Conservation (phyloP, 2,113 vertebrate genomes). For the Glaucomys volans region DNA sequence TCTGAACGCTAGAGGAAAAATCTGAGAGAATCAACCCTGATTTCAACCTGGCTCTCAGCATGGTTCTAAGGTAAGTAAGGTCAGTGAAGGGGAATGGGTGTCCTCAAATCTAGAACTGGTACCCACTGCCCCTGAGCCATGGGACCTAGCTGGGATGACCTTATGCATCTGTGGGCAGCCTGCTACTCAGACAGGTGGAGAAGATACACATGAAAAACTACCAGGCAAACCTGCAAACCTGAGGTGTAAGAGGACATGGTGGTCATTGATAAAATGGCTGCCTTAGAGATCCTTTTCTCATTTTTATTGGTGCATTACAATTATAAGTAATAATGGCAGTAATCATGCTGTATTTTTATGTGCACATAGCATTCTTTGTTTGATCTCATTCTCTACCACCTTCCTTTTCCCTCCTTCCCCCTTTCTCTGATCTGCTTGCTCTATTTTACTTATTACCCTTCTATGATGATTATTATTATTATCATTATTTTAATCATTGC, state of each 20-base stretch:
- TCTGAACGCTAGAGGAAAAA: not conserved
- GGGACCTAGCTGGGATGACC: not conserved
- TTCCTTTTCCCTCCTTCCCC: too few relatives aligned
- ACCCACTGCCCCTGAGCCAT: fast-evolving
- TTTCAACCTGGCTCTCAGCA: not conserved
- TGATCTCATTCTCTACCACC: too few relatives aligned
- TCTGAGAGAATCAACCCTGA: not conserved
- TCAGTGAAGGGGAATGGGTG: not conserved
- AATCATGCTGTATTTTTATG: too few relatives aligned
- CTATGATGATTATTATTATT: not conserved
- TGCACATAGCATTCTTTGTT: too few relatives aligned
- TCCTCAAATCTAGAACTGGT: not conserved
- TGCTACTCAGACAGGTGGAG: not conserved
- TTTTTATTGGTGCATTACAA: too few relatives aligned
- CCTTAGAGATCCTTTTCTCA: not conserved
- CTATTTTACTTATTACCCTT: not conserved
- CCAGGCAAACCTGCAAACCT: not conserved
- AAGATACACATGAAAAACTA: not conserved
- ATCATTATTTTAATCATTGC: not conserved
- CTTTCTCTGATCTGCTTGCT: not conserved
- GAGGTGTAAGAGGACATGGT: fast-evolving
- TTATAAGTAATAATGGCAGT: too few relatives aligned
- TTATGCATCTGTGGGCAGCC: not conserved
- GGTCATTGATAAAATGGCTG: not conserved
- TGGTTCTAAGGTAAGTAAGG: not conserved